A percentile compares a stretch with the other conserved stretches of the same genome.
Evolutionary conservation across 2,113 vertebrate genomes (phyloP).

Genomic region (Pogonocichla stellata): DNA sequence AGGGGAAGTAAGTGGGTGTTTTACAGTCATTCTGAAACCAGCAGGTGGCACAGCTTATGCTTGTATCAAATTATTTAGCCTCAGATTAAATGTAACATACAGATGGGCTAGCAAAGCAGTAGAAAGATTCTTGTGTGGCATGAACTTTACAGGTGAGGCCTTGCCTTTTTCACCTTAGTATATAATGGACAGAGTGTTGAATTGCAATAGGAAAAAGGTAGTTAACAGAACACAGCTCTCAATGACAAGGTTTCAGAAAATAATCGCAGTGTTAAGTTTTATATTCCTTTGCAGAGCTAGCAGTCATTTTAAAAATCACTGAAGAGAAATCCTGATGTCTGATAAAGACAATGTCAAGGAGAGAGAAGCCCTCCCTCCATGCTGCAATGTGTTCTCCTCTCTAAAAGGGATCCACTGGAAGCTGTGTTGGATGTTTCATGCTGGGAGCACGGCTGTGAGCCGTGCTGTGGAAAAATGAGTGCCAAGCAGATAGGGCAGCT

Average conservation of each 20-base stretch:
- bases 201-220: neutral
- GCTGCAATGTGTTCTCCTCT: neutral
- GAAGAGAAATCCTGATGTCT: neutral
- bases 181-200: neutral
- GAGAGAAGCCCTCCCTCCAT: neutral
- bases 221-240: neutral
- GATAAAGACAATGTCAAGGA: neutral
- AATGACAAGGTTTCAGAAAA: neutral
- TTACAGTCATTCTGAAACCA: conserved; percentile 4
- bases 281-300: neutral
- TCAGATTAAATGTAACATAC: neutral
- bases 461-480: neutral
- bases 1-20: conserved; percentile 16
- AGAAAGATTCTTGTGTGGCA: neutral
- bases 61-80: neutral
- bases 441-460: neutral
- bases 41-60: neutral
- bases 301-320: neutral
- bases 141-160: neutral
- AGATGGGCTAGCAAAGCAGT: neutral
- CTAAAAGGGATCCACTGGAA: neutral
- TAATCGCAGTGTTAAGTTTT: neutral
- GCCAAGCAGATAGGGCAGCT: neutral
- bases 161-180: neutral
- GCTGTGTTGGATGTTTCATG: neutral